Percentiles rank a stretch among this genome's conserved stretches.
These are phyloP conservation scores for Arnoldichthys spilopterus DNA, from an alignment of 2,797 vertebrate genomes.

Conservation along the genomic window DNA sequence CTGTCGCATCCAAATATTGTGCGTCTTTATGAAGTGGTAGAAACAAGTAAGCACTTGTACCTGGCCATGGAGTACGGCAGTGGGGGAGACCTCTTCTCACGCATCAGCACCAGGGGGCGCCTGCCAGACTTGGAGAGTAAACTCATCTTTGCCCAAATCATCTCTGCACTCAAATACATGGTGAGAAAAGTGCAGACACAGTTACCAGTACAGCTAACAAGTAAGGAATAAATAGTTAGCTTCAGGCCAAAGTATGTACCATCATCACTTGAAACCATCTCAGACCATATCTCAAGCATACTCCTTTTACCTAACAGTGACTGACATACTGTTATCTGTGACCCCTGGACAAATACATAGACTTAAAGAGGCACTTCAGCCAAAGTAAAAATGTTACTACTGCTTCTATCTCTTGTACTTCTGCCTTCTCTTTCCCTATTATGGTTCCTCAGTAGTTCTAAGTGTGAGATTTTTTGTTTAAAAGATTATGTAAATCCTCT, in stretches of 20 bases:
- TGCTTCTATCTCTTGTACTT: neutral
- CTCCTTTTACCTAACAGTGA: neutral
- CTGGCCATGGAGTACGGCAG: slow-evolving; percentile 82
- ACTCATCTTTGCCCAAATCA: slow-evolving; percentile 77
- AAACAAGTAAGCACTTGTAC: slow-evolving; percentile 75
- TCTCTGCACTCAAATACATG: slow-evolving; percentile 82
- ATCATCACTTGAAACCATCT: neutral
- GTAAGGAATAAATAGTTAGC: neutral
- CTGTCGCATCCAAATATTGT: slow-evolving; percentile 81
- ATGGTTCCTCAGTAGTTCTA: no score
- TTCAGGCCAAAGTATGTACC: neutral
- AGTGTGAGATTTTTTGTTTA: no score
- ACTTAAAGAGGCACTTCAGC: neutral
- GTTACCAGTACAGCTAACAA: neutral
- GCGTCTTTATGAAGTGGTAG: slow-evolving; percentile 82
- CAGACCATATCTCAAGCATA: neutral
- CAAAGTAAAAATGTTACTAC: neutral
- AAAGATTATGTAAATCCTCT: no score
- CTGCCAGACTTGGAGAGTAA: slow-evolving; percentile 77
- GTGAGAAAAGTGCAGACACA: slow-evolving; percentile 64
- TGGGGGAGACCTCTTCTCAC: slow-evolving; percentile 79
- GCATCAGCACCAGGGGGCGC: slow-evolving; percentile 75
- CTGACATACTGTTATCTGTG: neutral
- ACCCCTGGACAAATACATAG: neutral
- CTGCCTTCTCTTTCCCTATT: no score